These are phyloP conservation scores for Pyrrhosoma nymphula DNA, from an alignment of 2,888 invertebrate species.

Conservation along the genomic window DNA sequence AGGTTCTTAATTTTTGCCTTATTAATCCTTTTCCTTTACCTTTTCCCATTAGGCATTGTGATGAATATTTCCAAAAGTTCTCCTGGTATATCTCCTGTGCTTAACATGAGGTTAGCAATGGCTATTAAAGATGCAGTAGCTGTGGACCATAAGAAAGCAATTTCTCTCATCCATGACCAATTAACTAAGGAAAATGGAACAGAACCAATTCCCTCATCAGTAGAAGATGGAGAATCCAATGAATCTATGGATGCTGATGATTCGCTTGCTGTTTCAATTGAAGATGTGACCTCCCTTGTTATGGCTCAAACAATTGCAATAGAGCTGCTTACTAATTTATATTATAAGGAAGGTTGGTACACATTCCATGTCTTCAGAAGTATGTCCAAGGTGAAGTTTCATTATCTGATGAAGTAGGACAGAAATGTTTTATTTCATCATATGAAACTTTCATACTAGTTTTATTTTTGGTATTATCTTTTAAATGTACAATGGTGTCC, in stretches of 20 bases:
- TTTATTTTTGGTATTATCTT: too few relatives aligned
- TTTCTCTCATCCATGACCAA: background rate
- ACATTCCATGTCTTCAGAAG: background rate
- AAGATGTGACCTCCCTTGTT: conserved; percentile 10
- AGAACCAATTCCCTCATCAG: background rate
- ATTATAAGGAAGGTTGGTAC: conserved; percentile 46
- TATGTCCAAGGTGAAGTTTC: too few relatives aligned
- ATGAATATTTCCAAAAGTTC: conserved; percentile 44
- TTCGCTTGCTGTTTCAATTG: background rate
- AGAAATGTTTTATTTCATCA: too few relatives aligned
- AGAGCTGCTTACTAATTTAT: conserved; percentile 43
- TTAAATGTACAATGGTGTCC: too few relatives aligned
- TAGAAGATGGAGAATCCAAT: background rate
- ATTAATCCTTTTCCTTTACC: too few relatives aligned
- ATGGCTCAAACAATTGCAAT: conserved; percentile 37
- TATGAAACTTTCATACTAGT: too few relatives aligned
- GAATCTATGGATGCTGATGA: conserved; percentile 40
- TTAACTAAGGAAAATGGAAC: background rate
- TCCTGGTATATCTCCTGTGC: conserved; percentile 4
- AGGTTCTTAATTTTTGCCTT: too few relatives aligned
- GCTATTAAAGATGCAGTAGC: conserved; percentile 32
- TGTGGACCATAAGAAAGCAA: conserved; percentile 4
- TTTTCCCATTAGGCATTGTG: background rate
- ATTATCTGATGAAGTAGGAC: too few relatives aligned
- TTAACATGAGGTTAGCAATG: conserved; percentile 20